Percentiles rank a stretch among this genome's conserved stretches.
Evolutionary conservation across 2,113 vertebrate species (phyloP).

Genomic region (Poeciliopsis prolifica): DNA sequence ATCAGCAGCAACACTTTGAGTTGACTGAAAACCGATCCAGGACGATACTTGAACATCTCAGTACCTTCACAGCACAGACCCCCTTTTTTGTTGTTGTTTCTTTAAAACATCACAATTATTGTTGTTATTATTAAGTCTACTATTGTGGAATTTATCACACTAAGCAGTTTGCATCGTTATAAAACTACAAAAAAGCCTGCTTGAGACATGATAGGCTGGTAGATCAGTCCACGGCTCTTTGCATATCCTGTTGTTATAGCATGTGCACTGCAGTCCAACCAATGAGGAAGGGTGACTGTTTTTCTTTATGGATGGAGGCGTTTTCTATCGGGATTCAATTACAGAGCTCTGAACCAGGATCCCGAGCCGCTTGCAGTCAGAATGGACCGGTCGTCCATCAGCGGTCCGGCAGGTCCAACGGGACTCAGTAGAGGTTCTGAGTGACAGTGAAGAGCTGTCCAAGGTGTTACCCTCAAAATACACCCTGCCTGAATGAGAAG

Average conservation of each 20-base stretch:
- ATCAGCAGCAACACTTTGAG: constrained; percentile 89
- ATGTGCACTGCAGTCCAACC: constrained; percentile 68
- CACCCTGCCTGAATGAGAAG: constrained; percentile 6
- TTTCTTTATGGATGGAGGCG: constrained; percentile 49
- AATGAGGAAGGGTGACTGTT: constrained; percentile 59
- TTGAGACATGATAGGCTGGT: constrained; percentile 56
- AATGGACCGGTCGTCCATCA: constrained; percentile 31
- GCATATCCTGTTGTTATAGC: constrained; percentile 76
- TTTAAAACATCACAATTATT: constrained; percentile 16
- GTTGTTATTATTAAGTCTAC: constrained; percentile 3
- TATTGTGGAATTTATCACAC: constrained; percentile 18
- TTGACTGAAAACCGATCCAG: constrained; percentile 89
- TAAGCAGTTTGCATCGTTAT: constrained; percentile 15
- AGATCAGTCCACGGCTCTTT: constrained; percentile 63
- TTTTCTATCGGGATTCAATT: constrained; percentile 60
- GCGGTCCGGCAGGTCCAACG: background rate
- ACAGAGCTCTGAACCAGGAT: constrained; percentile 43
- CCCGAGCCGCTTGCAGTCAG: constrained; percentile 6
- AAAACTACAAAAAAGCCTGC: constrained; percentile 37
- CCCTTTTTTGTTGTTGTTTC: background rate
- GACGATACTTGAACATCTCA: constrained; percentile 87
- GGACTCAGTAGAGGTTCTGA: background rate
- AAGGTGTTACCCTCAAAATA: constrained; percentile 7
- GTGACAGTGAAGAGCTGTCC: constrained; percentile 2
- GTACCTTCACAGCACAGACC: constrained; percentile 47